Conservation (phyloP, 2,888 invertebrate species). For the Trichacis sp. region DNA sequence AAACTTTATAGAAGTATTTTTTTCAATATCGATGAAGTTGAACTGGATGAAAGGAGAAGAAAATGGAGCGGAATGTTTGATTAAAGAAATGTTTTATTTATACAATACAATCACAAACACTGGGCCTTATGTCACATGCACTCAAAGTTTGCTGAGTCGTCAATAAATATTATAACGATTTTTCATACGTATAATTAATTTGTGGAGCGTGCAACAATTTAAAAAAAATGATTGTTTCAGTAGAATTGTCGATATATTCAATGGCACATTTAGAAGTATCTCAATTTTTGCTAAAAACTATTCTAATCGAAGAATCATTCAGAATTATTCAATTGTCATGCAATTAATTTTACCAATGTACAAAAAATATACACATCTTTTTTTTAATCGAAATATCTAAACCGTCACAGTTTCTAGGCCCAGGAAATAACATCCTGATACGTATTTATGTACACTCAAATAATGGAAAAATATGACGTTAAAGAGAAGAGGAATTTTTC, state of each 20-base stretch:
- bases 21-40: too few species aligned
- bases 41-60: not conserved
- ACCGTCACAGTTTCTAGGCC: slow-evolving; percentile 2
- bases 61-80: not conserved
- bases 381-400: slow-evolving; percentile 19
- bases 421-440: slow-evolving; percentile 4
- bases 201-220: slow-evolving; percentile 35
- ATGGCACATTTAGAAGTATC: slow-evolving; percentile 64
- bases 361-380: slow-evolving; percentile 36
- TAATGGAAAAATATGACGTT: too few species aligned
- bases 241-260: slow-evolving; percentile 53
- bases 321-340: slow-evolving; percentile 12
- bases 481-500: too few species aligned
- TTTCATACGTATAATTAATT: slow-evolving; percentile 16
- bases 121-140: slow-evolving; percentile 44
- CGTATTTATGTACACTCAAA: slow-evolving; percentile 28
- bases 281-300: too few species aligned
- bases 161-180: slow-evolving; percentile 30
- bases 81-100: slow-evolving; percentile 53
- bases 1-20: too few species aligned
- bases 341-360: slow-evolving; percentile 26
- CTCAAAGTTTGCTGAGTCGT: slow-evolving; percentile 24
- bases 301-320: too few species aligned
- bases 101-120: slow-evolving; percentile 58
- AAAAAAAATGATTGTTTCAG: slow-evolving; percentile 47